Base-by-base conservation (phyloP, 2,797 vertebrate species). In the Myotis vivesi region DNA sequence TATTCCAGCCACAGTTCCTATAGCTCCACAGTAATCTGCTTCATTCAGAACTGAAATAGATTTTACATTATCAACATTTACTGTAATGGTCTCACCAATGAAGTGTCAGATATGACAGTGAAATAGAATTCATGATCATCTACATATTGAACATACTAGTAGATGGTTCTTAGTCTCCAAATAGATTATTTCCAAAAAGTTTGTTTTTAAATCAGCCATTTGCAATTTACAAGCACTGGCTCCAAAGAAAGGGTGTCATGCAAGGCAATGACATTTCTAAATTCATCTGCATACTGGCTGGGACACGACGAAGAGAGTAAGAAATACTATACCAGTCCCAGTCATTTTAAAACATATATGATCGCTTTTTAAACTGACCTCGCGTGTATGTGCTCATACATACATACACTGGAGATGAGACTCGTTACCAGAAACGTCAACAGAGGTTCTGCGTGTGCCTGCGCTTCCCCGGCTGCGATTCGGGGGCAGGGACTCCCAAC, bases 41-140 rank as follows among this genome's bases (percentile, higher is more conserved):
- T 92, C 30, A 77, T 69, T 89, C 51, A 92, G 91, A 91, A 66
- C 2, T 17, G 68, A 20, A 23, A 36, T 49, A 23, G 5, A 36
- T 92, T 90, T 95, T 77, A 46, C 64, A 38, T 68, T 87, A 53
- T 41, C n/a, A 82, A 68, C 49, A 53, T 66, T 83, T 76, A 93
- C 33, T 87, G 19, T 8, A 38, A 91, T 92, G 55, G 91, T 66
- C 86, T 90, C 33, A 73, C 87, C 15, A 85, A 73, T 62, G 23
- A 28, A 92, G 28, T 62, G 20, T 62, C 64, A 79, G 87, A 33
- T 36, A 75, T 10, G 55, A 68, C 68, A 82, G 38, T 9, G 16
- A 88, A 7, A 49, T 15, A 75, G 76, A 92, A 79, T 23, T 2
- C 36, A 41, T n/a, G 23, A 68, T 77, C 49, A 89, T 8, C 28